Evolutionary conservation across 2,888 invertebrate species (phyloP).

Genomic region (Ennomos erosarius): DNA sequence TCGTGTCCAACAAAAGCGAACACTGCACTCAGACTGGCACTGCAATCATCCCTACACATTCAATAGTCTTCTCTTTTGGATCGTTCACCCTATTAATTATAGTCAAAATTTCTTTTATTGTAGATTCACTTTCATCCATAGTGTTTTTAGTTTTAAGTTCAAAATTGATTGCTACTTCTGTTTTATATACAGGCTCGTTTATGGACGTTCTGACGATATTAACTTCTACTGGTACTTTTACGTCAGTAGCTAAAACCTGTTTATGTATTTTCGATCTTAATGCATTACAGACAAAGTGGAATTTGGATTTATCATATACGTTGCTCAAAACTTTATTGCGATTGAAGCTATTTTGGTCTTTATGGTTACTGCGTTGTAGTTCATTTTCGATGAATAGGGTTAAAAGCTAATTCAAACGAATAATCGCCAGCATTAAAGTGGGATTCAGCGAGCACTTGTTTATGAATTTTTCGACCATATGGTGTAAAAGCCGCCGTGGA

Average conservation of each 20-base stretch:
- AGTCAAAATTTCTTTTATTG: conserved; percentile 60
- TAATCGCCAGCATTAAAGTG: conserved; percentile 70
- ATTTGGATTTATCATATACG: conserved; percentile 32
- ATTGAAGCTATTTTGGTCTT: conserved; percentile 37
- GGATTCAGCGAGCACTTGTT: conserved; percentile 79
- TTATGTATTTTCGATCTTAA: conserved; percentile 45
- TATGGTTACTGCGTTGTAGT: conserved; percentile 43
- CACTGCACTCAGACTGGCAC: conserved; percentile 53
- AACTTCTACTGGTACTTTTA: conserved; percentile 61
- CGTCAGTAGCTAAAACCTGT: conserved; percentile 35
- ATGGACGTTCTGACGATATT: conserved; percentile 65
- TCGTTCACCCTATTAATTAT: conserved; percentile 79
- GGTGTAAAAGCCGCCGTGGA: conserved; percentile 79
- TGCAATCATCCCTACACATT: conserved; percentile 75
- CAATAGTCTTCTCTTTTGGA: conserved; percentile 70
- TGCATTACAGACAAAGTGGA: conserved; percentile 25
- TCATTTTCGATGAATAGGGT: conserved; percentile 30
- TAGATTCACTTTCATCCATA: conserved; percentile 47
- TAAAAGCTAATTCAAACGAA: conserved; percentile 50
- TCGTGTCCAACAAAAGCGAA: conserved; percentile 60
- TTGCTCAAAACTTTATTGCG: conserved; percentile 23
- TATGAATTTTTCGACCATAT: conserved; percentile 82
- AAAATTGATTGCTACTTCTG: conserved; percentile 33
- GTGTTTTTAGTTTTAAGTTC: conserved; percentile 1
- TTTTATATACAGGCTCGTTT: conserved; percentile 63